Evolutionary conservation across 2,113 vertebrate genomes (phyloP).

Genomic region (Dicentrarchus labrax): DNA sequence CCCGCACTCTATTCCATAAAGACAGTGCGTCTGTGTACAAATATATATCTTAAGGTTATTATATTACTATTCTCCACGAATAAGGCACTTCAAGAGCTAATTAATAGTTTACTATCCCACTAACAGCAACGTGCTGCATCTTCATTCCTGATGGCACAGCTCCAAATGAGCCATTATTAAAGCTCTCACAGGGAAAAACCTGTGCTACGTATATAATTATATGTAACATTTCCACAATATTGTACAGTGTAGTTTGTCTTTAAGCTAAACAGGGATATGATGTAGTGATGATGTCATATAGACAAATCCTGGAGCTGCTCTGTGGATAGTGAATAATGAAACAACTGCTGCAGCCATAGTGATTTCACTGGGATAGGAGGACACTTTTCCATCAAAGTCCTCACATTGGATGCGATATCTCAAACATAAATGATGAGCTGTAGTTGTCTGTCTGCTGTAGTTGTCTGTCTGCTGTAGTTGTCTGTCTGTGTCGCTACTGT

Average conservation of each 20-base stretch:
- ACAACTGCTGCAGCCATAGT: conserved; percentile 15
- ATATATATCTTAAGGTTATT: not conserved
- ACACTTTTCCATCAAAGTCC: not conserved
- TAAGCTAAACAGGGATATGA: not conserved
- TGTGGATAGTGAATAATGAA: conserved; percentile 26
- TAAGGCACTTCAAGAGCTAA: not conserved
- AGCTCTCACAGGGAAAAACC: not conserved
- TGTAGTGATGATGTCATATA: conserved; percentile 12
- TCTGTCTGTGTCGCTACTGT: not conserved
- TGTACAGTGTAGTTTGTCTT: not conserved
- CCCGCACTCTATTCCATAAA: not conserved
- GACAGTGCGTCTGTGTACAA: not conserved
- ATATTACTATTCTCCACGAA: not conserved
- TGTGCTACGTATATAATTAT: too few species aligned
- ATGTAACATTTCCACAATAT: not conserved
- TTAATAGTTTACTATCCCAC: conserved; percentile 1
- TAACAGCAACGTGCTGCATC: not conserved
- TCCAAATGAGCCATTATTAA: not conserved
- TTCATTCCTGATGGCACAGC: conserved; percentile 3
- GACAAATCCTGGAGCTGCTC: conserved; percentile 23
- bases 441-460: too few species aligned
- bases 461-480: too few species aligned
- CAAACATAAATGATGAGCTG: not conserved
- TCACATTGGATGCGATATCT: not conserved
- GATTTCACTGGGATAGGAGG: not conserved